Evolutionary conservation across 2,888 invertebrate species (phyloP).

Genomic region (Caenorhabditis sp.): DNA sequence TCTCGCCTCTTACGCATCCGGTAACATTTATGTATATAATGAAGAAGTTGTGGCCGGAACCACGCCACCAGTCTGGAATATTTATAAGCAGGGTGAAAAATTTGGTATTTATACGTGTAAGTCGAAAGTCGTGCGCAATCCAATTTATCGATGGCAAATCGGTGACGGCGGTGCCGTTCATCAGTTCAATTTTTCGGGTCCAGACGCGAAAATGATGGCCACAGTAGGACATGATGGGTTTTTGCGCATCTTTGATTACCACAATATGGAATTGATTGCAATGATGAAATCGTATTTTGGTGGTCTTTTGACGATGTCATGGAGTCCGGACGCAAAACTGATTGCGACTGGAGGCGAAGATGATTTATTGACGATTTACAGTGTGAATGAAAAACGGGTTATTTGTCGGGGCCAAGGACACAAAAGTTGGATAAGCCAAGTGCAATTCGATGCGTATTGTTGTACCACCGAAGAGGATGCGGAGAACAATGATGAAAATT

Average conservation of each 20-base stretch:
- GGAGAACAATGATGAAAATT: constrained; percentile 15
- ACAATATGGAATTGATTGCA: constrained; percentile 93
- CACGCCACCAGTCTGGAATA: constrained; percentile 19
- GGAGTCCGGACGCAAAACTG: constrained; percentile 95
- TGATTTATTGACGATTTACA: constrained; percentile 96
- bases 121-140: constrained; percentile 93
- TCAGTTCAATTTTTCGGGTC: constrained; percentile 95
- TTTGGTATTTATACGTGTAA: constrained; percentile 94
- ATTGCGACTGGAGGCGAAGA: constrained; percentile 95
- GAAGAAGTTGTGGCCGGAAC: constrained; percentile 74
- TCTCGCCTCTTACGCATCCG: constrained; percentile 91
- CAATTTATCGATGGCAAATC: constrained; percentile 80
- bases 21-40: constrained; percentile 96
- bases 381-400: constrained; percentile 79
- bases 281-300: constrained; percentile 88
- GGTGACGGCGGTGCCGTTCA: constrained; percentile 79
- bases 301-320: constrained; percentile 93
- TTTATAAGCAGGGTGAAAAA: constrained; percentile 79
- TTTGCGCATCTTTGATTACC: constrained; percentile 92
- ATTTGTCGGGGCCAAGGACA: constrained; percentile 98
- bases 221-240: constrained; percentile 89
- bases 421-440: constrained; percentile 95
- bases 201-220: constrained; percentile 85
- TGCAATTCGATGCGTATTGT: constrained; percentile 76
- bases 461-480: constrained; percentile 77